A percentile compares a stretch with the other conserved stretches of the same genome.
Conservation (phyloP, 2,797 vertebrate species). For the Tachyglossus aculeatus region DNA sequence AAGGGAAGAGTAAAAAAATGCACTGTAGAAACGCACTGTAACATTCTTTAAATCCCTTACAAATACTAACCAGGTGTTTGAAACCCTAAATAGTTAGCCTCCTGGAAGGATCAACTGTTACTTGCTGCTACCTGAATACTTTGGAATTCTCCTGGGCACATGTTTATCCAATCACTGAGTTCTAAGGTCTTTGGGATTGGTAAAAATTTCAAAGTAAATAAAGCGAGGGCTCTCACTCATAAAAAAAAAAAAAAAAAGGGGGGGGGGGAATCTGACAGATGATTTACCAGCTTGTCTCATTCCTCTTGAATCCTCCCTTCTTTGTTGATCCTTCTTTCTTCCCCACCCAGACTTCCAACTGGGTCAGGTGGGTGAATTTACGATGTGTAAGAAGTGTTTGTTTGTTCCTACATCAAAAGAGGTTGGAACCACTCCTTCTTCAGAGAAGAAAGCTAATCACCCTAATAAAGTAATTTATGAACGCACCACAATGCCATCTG, state of each 20-base stretch:
- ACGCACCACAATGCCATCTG: neutral
- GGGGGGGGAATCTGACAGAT: neutral
- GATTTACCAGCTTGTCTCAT: neutral
- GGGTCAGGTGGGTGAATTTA: neutral
- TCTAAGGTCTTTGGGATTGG: neutral
- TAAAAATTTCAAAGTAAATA: neutral
- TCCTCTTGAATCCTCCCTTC: neutral
- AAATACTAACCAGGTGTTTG: neutral
- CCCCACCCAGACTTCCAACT: neutral
- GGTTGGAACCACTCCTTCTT: neutral
- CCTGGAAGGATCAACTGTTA: neutral
- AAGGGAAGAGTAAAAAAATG: neutral
- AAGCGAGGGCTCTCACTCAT: neutral
- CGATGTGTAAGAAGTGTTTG: neutral
- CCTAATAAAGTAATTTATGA: neutral
- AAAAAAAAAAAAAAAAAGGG: neutral
- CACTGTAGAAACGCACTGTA: neutral
- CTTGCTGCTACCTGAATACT: neutral
- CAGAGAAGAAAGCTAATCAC: neutral
- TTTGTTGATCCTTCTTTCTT: neutral
- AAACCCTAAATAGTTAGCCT: neutral
- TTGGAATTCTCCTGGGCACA: neutral
- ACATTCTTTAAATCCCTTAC: neutral
- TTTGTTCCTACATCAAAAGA: neutral
- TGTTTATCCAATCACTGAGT: constrained; percentile 1